Conservation (phyloP, 2,113 vertebrate genomes). For the Lophotis ruficrista region DNA sequence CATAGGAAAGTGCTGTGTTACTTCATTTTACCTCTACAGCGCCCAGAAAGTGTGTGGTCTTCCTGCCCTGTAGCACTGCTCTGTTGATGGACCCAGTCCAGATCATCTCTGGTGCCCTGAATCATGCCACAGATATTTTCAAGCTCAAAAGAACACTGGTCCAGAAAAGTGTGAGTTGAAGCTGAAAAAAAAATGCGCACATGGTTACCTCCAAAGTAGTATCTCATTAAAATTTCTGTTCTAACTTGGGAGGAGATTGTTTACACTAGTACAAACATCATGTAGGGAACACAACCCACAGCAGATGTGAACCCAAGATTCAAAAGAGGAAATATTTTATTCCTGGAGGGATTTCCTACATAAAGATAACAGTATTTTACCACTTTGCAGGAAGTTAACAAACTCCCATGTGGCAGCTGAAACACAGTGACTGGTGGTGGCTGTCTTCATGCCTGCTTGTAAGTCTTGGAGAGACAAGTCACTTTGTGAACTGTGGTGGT, state of each 20-base stretch:
- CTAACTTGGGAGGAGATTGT: not conserved
- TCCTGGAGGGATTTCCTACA: not conserved
- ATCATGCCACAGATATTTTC: constrained; percentile 92
- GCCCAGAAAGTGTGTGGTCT: constrained; percentile 83
- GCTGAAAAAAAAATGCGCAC: constrained; percentile 62
- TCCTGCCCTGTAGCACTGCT: constrained; percentile 28
- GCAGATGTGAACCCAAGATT: not conserved
- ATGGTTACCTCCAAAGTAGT: not conserved
- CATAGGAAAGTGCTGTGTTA: not conserved
- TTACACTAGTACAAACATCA: not conserved
- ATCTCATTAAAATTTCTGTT: not conserved
- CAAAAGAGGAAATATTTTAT: not conserved
- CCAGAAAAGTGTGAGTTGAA: constrained; percentile 84
- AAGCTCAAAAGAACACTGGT: constrained; percentile 88
- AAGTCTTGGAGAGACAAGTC: not conserved
- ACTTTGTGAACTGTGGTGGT: not conserved
- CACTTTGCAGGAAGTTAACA: not conserved
- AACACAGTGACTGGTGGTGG: not conserved
- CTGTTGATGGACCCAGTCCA: constrained; percentile 80
- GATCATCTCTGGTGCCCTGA: constrained; percentile 78
- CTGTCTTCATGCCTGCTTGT: not conserved
- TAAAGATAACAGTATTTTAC: not conserved
- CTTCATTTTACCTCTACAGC: constrained; percentile 79
- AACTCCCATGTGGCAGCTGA: fast-evolving
- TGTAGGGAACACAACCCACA: not conserved